Conservation (phyloP, 1,140 invertebrate genomes). For the Pararge aegeria region DNA sequence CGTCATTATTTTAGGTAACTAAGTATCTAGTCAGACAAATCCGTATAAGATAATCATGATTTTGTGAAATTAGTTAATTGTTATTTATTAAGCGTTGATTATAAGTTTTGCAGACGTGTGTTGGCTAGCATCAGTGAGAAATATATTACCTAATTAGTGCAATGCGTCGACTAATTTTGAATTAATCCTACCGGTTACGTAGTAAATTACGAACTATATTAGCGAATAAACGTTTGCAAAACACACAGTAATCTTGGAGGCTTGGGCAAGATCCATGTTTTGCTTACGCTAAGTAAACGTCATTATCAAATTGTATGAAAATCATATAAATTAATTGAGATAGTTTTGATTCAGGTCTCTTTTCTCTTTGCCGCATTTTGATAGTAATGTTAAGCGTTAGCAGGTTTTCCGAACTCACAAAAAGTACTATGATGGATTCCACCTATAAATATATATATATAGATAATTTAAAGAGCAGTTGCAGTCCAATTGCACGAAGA, state of each 20-base stretch:
- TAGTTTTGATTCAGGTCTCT: too few species aligned
- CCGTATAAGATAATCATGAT: background rate
- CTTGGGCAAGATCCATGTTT: background rate
- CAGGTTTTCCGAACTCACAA: too few species aligned
- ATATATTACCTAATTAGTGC: too few species aligned
- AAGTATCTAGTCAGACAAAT: slow-evolving; percentile 9
- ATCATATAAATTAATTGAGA: background rate
- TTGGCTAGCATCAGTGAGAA: background rate
- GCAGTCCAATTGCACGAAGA: too few species aligned
- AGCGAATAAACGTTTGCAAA: background rate
- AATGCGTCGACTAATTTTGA: background rate
- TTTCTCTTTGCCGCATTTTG: too few species aligned
- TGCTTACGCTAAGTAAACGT: background rate
- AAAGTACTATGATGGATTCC: too few species aligned
- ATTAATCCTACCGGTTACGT: too few species aligned
- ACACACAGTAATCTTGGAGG: background rate
- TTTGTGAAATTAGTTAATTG: background rate
- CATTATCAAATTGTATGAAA: slow-evolving; percentile 1
- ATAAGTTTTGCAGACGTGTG: background rate
- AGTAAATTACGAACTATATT: too few species aligned
- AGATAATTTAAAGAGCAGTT: too few species aligned
- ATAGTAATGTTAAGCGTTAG: too few species aligned
- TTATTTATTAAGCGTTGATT: background rate
- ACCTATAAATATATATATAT: too few species aligned
- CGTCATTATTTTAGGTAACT: background rate